These are phyloP conservation scores for Meles meles DNA, from an alignment of 2,113 vertebrate species.

Conservation along the genomic window DNA sequence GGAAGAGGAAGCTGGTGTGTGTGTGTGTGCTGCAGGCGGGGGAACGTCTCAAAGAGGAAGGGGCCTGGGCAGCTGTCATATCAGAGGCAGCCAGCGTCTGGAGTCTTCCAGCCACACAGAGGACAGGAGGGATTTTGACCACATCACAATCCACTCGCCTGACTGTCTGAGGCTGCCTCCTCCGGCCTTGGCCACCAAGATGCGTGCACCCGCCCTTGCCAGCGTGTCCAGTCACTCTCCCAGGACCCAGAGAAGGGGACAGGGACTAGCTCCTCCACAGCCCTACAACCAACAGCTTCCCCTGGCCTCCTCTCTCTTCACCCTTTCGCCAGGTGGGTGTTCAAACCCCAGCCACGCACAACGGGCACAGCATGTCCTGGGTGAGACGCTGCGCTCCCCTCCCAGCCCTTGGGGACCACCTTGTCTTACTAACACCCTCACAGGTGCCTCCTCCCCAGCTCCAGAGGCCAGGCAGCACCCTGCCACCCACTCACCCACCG, in stretches of 20 bases:
- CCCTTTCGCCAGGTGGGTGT: neutral
- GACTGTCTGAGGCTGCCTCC: neutral
- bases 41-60: conserved; percentile 23
- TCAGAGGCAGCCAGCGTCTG: neutral
- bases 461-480: neutral
- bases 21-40: neutral
- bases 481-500: neutral
- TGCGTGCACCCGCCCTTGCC: accelerated
- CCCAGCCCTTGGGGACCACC: neutral
- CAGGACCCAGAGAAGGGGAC: neutral
- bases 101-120: neutral
- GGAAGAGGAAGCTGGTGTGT: conserved; percentile 48
- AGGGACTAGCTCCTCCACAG: neutral
- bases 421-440: neutral
- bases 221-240: neutral
- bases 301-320: neutral
- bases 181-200: neutral
- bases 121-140: neutral
- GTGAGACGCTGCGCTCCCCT: neutral
- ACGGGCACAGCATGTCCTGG: neutral
- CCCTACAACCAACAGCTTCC: neutral
- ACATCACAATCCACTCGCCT: neutral
- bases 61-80: neutral
- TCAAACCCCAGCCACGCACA: neutral
- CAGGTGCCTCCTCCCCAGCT: neutral